Base-by-base conservation (phyloP, 1,140 invertebrate species). In the Drusus annulatus region DNA sequence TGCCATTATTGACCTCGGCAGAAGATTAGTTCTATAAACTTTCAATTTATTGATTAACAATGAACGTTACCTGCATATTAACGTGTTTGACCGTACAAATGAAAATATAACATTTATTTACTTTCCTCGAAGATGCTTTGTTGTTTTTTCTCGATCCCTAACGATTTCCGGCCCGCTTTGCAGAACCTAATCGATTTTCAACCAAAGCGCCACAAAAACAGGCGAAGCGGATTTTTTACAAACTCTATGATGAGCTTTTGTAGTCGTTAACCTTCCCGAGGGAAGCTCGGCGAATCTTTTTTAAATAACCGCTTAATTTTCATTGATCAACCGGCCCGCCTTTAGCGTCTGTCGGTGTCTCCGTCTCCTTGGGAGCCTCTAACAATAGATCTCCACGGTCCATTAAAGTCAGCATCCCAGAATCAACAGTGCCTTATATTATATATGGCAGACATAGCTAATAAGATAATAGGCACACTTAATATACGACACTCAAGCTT, bases 241-340 rank as follows among this genome's bases (percentile, higher is more conserved):
- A 77, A 76, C 28, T 76, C 60, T 65, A 15, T 60, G 56, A 76
- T 76, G 73, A 60, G 52, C n/a, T 76, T 76, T 62, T 31, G 36
- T 21, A 75, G 81, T 82, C 81, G 78, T 82, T 82, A 82, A 77
- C 60, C 75, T 31, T 63, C 54, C 76, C 56, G 69, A 60, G 76
- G 78, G 81, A 73, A 80, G 74, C 81, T 73, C 78, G 75, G 68
- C 78, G 78, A 82, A 82, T 82, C 81, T 76, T 77, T 62, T 56
- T 80, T 82, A 82, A 82, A 80, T 69, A 82, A 82, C 65, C 81
- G 81, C 78, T 82, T 82, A 82, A 80, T 82, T 71, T 82, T 79
- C 81, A 80, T 77, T 77, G 75, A 77, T 77, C 63, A 77, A 65
- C 65, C 19, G 74, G 45, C 58, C 75, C 45, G 75, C 73, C 73